A percentile compares a stretch with the other conserved stretches of the same genome.
These are phyloP conservation scores for Tichodroma muraria DNA, from an alignment of 2,113 vertebrate genomes.

Conservation along the genomic window DNA sequence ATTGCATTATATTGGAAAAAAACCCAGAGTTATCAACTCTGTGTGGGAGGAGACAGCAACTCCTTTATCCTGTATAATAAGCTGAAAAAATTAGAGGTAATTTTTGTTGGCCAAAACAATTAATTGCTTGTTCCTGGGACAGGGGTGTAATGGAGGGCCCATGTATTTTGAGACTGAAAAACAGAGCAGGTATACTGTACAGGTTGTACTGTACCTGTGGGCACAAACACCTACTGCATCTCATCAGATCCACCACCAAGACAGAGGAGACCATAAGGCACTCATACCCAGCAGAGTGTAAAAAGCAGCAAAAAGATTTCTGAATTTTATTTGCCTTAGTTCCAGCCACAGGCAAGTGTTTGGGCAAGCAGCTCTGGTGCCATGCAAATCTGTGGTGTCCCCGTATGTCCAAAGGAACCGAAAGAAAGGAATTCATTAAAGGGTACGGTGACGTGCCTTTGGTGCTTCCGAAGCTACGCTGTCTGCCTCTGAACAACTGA, in stretches of 20 bases:
- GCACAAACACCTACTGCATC: background rate
- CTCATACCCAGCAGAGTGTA: accelerated
- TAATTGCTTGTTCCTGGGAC: background rate
- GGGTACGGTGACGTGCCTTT: background rate
- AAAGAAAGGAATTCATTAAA: background rate
- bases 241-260: background rate
- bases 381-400: background rate
- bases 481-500: constrained; percentile 3
- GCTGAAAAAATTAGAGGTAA: background rate
- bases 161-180: background rate
- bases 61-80: background rate
- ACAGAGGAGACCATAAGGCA: background rate
- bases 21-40: background rate
- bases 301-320: background rate
- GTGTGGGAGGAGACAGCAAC: background rate
- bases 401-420: background rate
- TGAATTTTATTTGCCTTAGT: background rate
- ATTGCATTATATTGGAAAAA: background rate
- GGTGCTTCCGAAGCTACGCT: background rate
- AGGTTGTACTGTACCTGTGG: background rate
- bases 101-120: background rate
- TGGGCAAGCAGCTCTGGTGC: background rate
- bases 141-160: background rate
- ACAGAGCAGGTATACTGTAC: background rate
- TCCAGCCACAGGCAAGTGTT: background rate